Conservation (phyloP, 1,140 invertebrate species). For the Stenopsyche tienmushanensis region DNA sequence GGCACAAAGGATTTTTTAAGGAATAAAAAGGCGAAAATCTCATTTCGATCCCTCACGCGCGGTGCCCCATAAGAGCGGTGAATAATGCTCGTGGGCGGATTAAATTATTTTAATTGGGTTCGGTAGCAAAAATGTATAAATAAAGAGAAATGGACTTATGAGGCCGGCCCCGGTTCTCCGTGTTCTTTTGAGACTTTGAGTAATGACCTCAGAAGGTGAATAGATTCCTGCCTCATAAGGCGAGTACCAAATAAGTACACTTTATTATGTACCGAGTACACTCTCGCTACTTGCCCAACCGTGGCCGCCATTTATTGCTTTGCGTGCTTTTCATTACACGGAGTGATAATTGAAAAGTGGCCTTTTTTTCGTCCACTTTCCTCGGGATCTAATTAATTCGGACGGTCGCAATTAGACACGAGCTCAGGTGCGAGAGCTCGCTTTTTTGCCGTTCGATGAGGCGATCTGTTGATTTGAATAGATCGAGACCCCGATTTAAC, state of each 20-base stretch:
- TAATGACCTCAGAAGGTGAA: constrained; percentile 23
- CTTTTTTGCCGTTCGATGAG: background rate
- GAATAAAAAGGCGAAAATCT: background rate
- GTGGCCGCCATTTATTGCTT: background rate
- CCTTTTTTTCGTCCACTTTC: background rate
- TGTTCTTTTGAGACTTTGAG: constrained; percentile 33
- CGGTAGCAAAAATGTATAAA: constrained; percentile 50
- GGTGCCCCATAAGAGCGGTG: constrained; percentile 48
- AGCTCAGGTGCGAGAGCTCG: background rate
- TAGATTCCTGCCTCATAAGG: constrained; percentile 25
- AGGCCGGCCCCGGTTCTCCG: constrained; percentile 21
- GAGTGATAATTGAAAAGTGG: constrained; percentile 16
- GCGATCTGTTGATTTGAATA: background rate
- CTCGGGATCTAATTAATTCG: background rate
- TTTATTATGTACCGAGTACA: background rate
- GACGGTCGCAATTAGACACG: background rate
- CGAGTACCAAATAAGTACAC: background rate
- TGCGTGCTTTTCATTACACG: background rate
- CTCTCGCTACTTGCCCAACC: background rate
- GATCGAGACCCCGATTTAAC: too few relatives aligned
- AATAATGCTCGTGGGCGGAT: constrained; percentile 53
- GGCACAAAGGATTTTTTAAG: background rate
- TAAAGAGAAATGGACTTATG: constrained; percentile 41
- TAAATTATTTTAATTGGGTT: constrained; percentile 60
- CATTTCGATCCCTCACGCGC: constrained; percentile 43